Percentiles rank a stretch among this genome's conserved stretches.
These are phyloP conservation scores for Sciaenops ocellatus DNA, from an alignment of 2,797 vertebrate genomes.

Conservation along the genomic window DNA sequence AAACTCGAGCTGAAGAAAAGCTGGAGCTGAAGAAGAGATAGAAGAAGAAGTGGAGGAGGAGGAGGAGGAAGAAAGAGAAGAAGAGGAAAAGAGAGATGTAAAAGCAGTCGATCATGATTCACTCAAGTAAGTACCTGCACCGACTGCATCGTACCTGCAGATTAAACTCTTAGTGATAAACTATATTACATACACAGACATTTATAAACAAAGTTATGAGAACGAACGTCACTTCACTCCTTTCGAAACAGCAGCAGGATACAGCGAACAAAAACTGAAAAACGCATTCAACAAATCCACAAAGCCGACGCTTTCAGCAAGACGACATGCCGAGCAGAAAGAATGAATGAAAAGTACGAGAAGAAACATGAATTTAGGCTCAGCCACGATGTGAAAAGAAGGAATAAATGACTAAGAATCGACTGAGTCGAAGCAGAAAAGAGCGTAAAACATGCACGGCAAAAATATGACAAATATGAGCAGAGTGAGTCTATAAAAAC, in stretches of 20 bases:
- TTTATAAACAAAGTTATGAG: background rate
- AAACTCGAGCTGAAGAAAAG: slow-evolving; percentile 6
- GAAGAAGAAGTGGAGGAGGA: slow-evolving; percentile 17
- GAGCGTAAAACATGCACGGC: background rate
- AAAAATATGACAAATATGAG: too few species aligned
- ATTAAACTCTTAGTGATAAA: background rate
- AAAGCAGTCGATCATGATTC: slow-evolving; percentile 69
- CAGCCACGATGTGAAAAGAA: accelerated
- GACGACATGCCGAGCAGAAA: background rate
- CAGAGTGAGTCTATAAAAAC: background rate
- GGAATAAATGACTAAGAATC: background rate
- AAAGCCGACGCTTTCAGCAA: too few species aligned
- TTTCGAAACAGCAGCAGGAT: background rate
- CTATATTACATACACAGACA: too few species aligned
- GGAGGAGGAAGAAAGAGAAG: background rate
- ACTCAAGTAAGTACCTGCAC: slow-evolving; percentile 68
- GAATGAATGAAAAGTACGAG: background rate
- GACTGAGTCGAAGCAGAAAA: background rate
- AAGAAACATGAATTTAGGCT: background rate
- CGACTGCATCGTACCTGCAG: background rate
- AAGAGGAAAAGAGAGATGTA: background rate
- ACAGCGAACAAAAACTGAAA: background rate
- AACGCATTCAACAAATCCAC: background rate
- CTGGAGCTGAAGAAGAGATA: slow-evolving; percentile 22
- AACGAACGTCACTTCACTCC: background rate